These are phyloP conservation scores for Trachurus trachurus DNA, from an alignment of 2,797 vertebrate genomes.

Conservation along the genomic window DNA sequence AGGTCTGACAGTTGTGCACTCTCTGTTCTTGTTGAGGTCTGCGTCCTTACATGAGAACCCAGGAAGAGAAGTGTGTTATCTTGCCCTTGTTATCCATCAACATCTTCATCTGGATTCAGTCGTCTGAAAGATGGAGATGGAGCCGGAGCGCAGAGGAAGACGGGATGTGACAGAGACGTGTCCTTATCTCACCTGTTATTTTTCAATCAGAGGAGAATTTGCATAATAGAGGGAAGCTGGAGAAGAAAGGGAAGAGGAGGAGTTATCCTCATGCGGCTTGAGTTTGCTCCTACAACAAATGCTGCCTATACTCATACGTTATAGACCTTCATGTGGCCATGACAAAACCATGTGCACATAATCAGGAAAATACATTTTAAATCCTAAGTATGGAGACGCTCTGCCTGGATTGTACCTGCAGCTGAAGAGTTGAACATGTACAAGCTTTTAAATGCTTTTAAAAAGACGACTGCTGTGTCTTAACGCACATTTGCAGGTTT, in stretches of 20 bases:
- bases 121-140: constrained; percentile 1
- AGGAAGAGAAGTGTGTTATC: background rate
- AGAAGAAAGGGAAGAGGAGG: background rate
- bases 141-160: background rate
- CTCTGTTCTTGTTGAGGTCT: constrained; percentile 7
- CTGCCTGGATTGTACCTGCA: background rate
- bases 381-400: constrained; percentile 9
- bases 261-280: constrained; percentile 5
- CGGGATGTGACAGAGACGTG: constrained; percentile 9
- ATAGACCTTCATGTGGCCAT: background rate
- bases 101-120: constrained; percentile 3
- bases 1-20: background rate
- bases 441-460: background rate
- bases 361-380: background rate
- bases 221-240: constrained; percentile 5
- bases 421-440: background rate
- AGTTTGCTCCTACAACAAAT: background rate
- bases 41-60: background rate
- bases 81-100: constrained; percentile 1
- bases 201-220: constrained; percentile 31
- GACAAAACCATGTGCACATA: constrained; percentile 9
- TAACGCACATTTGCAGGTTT: background rate
- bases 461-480: background rate
- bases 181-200: constrained; percentile 30
- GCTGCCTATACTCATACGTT: background rate